phyloP scores from a whole-genome alignment of 1,140 invertebrate species.

The Heliconius congener region DNA sequence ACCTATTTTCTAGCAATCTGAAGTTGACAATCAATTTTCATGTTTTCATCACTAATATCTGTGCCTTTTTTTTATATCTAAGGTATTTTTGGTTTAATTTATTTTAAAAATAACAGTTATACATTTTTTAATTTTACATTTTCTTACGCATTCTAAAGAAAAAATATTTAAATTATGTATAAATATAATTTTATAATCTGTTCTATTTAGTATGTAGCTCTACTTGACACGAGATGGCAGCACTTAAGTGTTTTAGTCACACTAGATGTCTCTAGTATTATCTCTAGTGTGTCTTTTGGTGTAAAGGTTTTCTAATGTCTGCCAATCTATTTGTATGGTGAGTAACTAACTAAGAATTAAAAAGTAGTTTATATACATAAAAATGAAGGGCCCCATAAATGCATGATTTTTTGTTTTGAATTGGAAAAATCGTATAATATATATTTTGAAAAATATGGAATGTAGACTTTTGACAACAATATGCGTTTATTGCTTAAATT shows the following conservation, averaged over 20 bases:
- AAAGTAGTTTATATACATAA: too few relatives aligned
- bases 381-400: too few relatives aligned
- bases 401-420: too few relatives aligned
- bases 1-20: background rate
- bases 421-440: too few relatives aligned
- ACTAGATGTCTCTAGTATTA: constrained; percentile 17
- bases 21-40: background rate
- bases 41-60: background rate
- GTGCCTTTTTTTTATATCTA: background rate
- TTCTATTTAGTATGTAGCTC: background rate
- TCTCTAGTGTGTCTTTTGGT: too few relatives aligned
- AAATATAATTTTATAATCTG: constrained; percentile 3
- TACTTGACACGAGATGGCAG: constrained; percentile 39
- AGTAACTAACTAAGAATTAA: too few relatives aligned
- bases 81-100: background rate
- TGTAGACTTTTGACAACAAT: too few relatives aligned
- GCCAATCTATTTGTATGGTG: too few relatives aligned
- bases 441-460: too few relatives aligned
- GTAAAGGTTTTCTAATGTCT: background rate
- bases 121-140: too few relatives aligned
- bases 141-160: background rate
- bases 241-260: background rate
- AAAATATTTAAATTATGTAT: background rate
- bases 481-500: too few relatives aligned
- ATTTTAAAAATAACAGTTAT: background rate